Percentiles rank a stretch among this genome's conserved stretches.
These are phyloP conservation scores for Camponotus floridanus DNA, from an alignment of 1,140 invertebrate genomes.

Conservation along the genomic window DNA sequence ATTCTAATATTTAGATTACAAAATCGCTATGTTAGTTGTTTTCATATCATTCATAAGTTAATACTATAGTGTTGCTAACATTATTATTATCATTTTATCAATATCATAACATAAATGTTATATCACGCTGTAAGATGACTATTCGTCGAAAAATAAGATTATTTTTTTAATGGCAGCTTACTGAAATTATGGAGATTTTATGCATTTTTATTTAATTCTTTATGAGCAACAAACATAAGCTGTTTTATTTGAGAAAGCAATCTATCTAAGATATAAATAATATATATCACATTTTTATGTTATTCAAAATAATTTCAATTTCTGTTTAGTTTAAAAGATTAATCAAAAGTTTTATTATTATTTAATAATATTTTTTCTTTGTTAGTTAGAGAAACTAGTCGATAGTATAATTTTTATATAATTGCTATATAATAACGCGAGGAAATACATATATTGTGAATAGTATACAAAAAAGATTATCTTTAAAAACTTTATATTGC, in stretches of 20 bases:
- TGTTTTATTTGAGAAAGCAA: background rate
- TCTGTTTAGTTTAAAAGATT: constrained; percentile 14
- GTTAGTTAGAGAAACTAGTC: background rate
- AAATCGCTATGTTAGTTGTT: background rate
- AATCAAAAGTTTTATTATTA: background rate
- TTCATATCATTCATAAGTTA: background rate
- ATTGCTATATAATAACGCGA: background rate
- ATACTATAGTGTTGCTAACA: constrained; percentile 22
- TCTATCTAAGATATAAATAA: constrained; percentile 20
- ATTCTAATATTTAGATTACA: too few relatives aligned
- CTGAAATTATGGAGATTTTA: constrained; percentile 27
- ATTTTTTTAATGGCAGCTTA: constrained; percentile 51
- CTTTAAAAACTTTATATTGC: constrained; percentile 7
- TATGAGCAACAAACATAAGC: background rate
- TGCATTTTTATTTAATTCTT: constrained; percentile 17
- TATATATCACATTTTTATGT: background rate
- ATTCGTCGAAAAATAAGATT: constrained; percentile 30
- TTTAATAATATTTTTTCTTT: constrained; percentile 9
- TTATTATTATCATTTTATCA: constrained; percentile 27
- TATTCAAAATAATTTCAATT: constrained; percentile 13
- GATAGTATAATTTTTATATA: background rate
- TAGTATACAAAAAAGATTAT: background rate
- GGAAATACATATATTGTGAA: background rate
- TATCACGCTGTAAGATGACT: background rate
- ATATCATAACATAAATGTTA: constrained; percentile 30